A percentile compares a stretch with the other conserved stretches of the same genome.
Conservation (phyloP, 2,113 vertebrate species). For the Centropus unirufus region DNA sequence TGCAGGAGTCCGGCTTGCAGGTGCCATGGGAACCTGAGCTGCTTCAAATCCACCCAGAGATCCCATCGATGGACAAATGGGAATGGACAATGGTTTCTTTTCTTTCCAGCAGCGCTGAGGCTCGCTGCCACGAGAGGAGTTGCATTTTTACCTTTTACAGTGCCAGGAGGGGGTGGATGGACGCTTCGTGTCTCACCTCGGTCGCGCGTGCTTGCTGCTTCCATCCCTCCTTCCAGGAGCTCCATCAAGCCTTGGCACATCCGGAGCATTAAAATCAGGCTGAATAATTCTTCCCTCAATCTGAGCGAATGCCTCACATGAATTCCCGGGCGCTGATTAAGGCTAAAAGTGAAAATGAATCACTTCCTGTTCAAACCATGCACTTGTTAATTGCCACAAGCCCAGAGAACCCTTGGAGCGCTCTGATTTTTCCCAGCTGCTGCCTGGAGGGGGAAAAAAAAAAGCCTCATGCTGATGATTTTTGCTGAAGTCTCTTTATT, state of each 20-base stretch:
- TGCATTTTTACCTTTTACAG: background rate
- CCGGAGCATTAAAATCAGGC: slow-evolving; percentile 43
- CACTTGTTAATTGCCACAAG: slow-evolving; percentile 52
- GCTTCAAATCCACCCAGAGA: background rate
- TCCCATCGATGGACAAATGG: background rate
- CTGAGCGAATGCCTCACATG: slow-evolving; percentile 39
- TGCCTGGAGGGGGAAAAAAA: background rate
- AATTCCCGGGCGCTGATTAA: slow-evolving; percentile 11
- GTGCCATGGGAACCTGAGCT: background rate
- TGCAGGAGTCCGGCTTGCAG: background rate
- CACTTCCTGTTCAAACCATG: slow-evolving; percentile 54
- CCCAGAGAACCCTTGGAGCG: slow-evolving; percentile 61
- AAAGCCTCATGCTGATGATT: background rate
- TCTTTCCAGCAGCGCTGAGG: background rate
- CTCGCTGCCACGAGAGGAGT: background rate
- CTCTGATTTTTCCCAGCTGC: slow-evolving; percentile 59
- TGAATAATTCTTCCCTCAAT: slow-evolving; percentile 60
- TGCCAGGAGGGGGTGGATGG: background rate
- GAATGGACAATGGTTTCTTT: background rate
- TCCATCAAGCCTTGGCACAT: slow-evolving; percentile 45
- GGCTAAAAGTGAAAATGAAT: slow-evolving; percentile 59
- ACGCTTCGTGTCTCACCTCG: slow-evolving; percentile 4
- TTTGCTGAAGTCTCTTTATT: background rate
- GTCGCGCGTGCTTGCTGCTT: slow-evolving; percentile 25
- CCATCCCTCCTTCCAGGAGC: slow-evolving; percentile 44